phyloP scores from a whole-genome alignment of 2,113 vertebrate genomes.

The Cyphomyrus plagiostoma region DNA sequence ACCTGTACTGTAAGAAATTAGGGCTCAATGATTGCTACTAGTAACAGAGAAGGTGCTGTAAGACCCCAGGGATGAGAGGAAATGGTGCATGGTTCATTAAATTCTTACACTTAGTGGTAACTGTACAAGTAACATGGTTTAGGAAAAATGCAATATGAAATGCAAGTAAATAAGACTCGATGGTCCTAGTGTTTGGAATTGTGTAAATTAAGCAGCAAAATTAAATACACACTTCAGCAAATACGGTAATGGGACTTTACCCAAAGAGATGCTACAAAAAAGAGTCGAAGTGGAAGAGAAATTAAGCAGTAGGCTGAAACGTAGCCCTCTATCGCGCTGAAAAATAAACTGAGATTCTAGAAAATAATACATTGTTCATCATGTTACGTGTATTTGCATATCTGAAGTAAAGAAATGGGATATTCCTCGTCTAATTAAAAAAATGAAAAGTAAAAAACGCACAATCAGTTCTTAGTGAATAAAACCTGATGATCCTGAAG shows the following conservation, averaged over 20 bases:
- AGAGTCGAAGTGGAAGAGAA: not conserved
- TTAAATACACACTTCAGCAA: not conserved
- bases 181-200: not conserved
- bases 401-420: not conserved
- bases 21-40: not conserved
- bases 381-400: not conserved
- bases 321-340: not conserved
- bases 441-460: not conserved
- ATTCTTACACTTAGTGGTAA: not conserved
- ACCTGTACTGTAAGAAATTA: not conserved
- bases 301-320: not conserved
- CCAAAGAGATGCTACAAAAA: not conserved
- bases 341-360: not conserved
- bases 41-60: not conserved
- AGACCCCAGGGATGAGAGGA: not conserved
- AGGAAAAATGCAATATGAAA: not conserved
- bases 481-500: no score
- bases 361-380: not conserved
- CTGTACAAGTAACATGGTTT: not conserved
- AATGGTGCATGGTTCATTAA: not conserved
- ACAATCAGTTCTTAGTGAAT: not conserved
- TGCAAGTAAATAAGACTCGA: not conserved
- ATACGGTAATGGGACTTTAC: not conserved
- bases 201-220: not conserved
- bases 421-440: not conserved